Conservation (phyloP, 2,888 invertebrate species). For the Dexiosoma caninum region DNA sequence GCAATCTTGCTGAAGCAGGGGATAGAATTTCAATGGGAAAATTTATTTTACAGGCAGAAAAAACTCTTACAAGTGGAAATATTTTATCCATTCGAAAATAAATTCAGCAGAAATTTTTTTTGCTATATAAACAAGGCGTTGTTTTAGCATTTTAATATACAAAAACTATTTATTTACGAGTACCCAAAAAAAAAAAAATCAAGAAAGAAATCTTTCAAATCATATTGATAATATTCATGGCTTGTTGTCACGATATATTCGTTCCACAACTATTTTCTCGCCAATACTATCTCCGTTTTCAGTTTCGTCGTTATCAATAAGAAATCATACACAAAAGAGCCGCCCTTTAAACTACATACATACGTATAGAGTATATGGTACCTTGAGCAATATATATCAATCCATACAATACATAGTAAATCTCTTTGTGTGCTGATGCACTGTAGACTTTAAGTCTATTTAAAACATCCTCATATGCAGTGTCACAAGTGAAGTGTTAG, state of each 20-base stretch:
- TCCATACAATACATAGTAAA: neutral
- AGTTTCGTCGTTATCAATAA: neutral
- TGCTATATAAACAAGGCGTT: too few species aligned
- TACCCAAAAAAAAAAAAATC: too few species aligned
- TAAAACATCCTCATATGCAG: conserved; percentile 37
- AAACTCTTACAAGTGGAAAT: too few species aligned
- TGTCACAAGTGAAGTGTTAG: conserved; percentile 50
- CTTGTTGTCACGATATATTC: conserved; percentile 42
- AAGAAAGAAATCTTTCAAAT: conserved; percentile 7
- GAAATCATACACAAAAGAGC: conserved; percentile 42
- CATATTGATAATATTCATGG: conserved; percentile 24
- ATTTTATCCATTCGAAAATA: too few species aligned
- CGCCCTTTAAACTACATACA: conserved; percentile 41
- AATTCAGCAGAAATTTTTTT: too few species aligned
- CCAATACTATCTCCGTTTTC: neutral
- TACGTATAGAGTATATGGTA: too few species aligned
- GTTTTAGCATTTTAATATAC: too few species aligned
- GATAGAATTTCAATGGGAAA: neutral
- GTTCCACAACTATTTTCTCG: neutral
- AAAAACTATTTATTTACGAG: too few species aligned
- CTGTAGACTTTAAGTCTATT: conserved; percentile 2
- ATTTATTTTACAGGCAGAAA: neutral
- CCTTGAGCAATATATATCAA: conserved; percentile 41
- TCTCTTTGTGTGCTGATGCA: neutral
- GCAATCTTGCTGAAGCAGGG: neutral